These are phyloP conservation scores for Odontomachus brunneus DNA, from an alignment of 1,140 invertebrate genomes.

Conservation along the genomic window DNA sequence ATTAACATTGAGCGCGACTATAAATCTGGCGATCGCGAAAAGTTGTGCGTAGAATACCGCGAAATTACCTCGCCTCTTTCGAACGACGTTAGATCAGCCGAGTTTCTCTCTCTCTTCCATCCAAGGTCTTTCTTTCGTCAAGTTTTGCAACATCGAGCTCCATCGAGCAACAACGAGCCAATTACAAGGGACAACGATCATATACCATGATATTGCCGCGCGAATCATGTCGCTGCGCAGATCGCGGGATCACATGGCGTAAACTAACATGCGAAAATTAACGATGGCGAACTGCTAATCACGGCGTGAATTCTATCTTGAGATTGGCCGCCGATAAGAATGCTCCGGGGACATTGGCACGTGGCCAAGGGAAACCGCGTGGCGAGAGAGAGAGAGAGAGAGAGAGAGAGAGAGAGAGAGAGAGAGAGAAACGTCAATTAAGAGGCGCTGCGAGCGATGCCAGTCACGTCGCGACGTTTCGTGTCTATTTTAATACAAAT, in stretches of 20 bases:
- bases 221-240: slow-evolving; percentile 20
- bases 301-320: neutral
- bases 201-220: neutral
- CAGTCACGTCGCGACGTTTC: too few species aligned
- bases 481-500: too few species aligned
- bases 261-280: slow-evolving; percentile 45
- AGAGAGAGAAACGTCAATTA: slow-evolving; percentile 12
- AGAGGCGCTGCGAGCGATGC: neutral
- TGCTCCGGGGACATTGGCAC: slow-evolving; percentile 4
- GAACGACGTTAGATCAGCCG: too few species aligned
- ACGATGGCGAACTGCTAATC: slow-evolving; percentile 38
- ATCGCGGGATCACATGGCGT: neutral
- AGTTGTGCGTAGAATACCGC: too few species aligned
- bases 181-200: neutral
- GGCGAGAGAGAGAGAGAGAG: too few species aligned
- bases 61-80: too few species aligned
- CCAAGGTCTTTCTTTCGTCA: too few species aligned
- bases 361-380: slow-evolving; percentile 18
- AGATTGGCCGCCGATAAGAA: slow-evolving; percentile 24
- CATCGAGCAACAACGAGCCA: neutral
- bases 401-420: too few species aligned
- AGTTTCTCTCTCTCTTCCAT: too few species aligned
- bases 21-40: too few species aligned
- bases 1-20: too few species aligned
- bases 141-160: slow-evolving; percentile 20